These are phyloP conservation scores for Microcaecilia unicolor DNA, from an alignment of 2,797 vertebrate species.

Conservation along the genomic window DNA sequence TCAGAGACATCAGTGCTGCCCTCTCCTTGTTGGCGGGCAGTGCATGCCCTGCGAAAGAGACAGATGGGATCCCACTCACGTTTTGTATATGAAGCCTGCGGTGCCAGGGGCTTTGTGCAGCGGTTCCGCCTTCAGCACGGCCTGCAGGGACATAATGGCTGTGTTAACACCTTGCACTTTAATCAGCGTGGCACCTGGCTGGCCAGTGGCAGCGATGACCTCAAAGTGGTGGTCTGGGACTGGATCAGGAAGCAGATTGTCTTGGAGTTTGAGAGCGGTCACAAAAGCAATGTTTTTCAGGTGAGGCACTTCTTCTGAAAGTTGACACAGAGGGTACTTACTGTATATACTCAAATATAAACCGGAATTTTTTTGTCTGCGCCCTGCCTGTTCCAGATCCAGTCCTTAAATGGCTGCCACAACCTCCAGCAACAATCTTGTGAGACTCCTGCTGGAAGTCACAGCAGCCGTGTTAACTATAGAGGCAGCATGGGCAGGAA, in stretches of 20 bases:
- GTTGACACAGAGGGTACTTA: too few relatives aligned
- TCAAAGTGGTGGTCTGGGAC: conserved; percentile 90
- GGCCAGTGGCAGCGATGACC: conserved; percentile 90
- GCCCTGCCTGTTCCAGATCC: too few relatives aligned
- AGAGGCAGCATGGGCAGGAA: too few relatives aligned
- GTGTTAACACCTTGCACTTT: conserved; percentile 97
- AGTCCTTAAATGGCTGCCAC: too few relatives aligned
- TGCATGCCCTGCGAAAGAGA: conserved; percentile 72
- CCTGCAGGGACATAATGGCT: conserved; percentile 83
- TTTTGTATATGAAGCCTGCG: conserved; percentile 80
- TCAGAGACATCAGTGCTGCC: conserved; percentile 73
- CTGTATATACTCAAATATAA: too few relatives aligned
- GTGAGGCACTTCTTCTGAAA: too few relatives aligned
- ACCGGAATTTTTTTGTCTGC: too few relatives aligned
- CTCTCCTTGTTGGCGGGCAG: conserved; percentile 67
- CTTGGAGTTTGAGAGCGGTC: conserved; percentile 89
- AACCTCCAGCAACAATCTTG: too few relatives aligned
- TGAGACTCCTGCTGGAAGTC: too few relatives aligned
- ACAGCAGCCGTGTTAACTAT: too few relatives aligned
- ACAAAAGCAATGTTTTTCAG: conserved; percentile 97
- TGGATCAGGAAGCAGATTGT: conserved; percentile 76
- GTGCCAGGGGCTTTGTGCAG: conserved; percentile 82
- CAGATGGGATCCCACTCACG: conserved; percentile 72
- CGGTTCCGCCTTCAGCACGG: conserved; percentile 80
- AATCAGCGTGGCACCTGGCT: conserved; percentile 88